Percentiles rank a stretch among this genome's conserved stretches.
Evolutionary conservation across 2,113 vertebrate genomes (phyloP).

Genomic region (Xiphorhynchus elegans): DNA sequence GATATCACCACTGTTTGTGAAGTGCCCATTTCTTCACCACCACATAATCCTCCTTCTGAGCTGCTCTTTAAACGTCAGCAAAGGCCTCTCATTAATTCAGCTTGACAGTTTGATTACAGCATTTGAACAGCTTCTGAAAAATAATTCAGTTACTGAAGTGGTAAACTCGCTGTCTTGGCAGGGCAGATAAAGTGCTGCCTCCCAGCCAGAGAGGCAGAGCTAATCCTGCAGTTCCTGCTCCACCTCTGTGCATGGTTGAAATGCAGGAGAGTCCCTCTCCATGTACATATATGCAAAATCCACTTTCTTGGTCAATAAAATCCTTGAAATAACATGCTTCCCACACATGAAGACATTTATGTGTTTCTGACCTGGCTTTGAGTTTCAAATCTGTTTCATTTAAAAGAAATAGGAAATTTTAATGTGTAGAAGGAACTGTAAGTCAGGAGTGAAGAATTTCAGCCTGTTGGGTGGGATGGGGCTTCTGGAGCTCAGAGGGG

Average conservation of each 20-base stretch:
- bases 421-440: neutral
- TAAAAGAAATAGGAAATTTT: neutral
- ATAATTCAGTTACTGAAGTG: conserved; percentile 32
- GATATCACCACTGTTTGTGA: neutral
- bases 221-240: neutral
- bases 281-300: neutral
- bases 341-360: neutral
- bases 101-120: conserved; percentile 47
- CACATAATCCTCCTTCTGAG: neutral
- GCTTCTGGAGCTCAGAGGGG: neutral
- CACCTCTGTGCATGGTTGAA: neutral
- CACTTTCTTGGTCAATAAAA: neutral
- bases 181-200: conserved; percentile 10
- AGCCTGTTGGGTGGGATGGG: neutral
- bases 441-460: neutral
- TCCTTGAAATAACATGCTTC: neutral
- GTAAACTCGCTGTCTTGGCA: conserved; percentile 36
- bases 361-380: neutral
- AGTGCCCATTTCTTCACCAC: neutral
- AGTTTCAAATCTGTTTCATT: neutral
- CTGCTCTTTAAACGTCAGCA: neutral
- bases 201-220: neutral
- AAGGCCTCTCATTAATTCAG: conserved; percentile 18
- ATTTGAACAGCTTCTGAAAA: conserved; percentile 42
- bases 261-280: neutral